Conservation (phyloP, 2,797 vertebrate genomes). For the Melanotaenia nigrans region DNA sequence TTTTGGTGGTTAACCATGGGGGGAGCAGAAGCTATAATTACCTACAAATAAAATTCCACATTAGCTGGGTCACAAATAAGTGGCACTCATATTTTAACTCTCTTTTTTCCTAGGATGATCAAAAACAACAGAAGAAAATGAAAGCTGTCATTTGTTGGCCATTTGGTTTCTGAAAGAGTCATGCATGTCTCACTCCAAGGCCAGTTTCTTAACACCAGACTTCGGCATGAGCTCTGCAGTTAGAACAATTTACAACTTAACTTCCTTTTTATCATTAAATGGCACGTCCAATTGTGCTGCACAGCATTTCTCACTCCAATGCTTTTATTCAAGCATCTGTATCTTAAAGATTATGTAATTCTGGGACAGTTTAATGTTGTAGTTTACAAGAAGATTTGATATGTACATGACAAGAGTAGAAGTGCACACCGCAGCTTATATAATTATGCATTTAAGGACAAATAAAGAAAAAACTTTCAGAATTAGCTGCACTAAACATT, state of each 20-base stretch:
- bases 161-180: slow-evolving; percentile 32
- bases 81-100: slow-evolving; percentile 50
- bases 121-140: slow-evolving; percentile 52
- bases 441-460: slow-evolving; percentile 51
- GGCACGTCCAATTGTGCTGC: slow-evolving; percentile 30
- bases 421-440: slow-evolving; percentile 52
- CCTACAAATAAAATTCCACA: slow-evolving; percentile 60
- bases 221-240: slow-evolving; percentile 35
- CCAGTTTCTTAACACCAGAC: slow-evolving; percentile 35
- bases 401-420: slow-evolving; percentile 32
- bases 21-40: slow-evolving; percentile 74
- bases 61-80: slow-evolving; percentile 47
- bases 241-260: slow-evolving; percentile 31
- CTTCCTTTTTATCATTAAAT: slow-evolving; percentile 25
- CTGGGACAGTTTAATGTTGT: slow-evolving; percentile 15
- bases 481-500: slow-evolving; percentile 50
- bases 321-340: slow-evolving; percentile 17
- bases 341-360: slow-evolving; percentile 14
- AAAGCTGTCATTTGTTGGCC: slow-evolving; percentile 63
- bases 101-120: slow-evolving; percentile 38
- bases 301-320: background rate
- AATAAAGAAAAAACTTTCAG: slow-evolving; percentile 56
- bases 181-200: slow-evolving; percentile 12
- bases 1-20: slow-evolving; percentile 68
- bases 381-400: slow-evolving; percentile 15